A percentile compares a stretch with the other conserved stretches of the same genome.
Conservation (phyloP, 2,797 vertebrate species). For the Pseudopleuronectes americanus region DNA sequence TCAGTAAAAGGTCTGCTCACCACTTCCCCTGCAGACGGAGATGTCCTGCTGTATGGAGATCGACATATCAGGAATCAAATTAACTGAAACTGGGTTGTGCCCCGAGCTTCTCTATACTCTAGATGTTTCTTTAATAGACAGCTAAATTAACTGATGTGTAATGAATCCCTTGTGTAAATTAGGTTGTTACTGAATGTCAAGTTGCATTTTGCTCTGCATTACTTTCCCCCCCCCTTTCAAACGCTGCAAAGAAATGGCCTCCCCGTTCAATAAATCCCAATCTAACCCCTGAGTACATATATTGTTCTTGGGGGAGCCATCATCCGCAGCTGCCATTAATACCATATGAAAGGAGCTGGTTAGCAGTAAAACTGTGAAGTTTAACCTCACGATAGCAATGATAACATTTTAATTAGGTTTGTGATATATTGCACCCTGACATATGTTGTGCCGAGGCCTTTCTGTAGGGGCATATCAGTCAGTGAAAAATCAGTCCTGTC, state of each 20-base stretch:
- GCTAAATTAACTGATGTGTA: slow-evolving; percentile 10
- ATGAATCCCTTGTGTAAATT: slow-evolving; percentile 4
- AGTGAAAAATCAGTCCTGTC: slow-evolving; percentile 54
- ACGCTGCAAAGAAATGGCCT: slow-evolving; percentile 1
- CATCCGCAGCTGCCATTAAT: slow-evolving; percentile 36
- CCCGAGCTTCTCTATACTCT: slow-evolving; percentile 8
- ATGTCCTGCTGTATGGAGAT: slow-evolving; percentile 20
- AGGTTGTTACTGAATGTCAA: slow-evolving; percentile 7
- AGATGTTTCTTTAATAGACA: slow-evolving; percentile 19
- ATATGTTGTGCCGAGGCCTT: slow-evolving; percentile 41
- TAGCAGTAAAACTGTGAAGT: slow-evolving; percentile 44
- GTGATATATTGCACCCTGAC: slow-evolving; percentile 60
- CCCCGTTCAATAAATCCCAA: slow-evolving; percentile 1
- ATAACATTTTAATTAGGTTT: slow-evolving; percentile 59
- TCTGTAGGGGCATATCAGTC: slow-evolving; percentile 40
- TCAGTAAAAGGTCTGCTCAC: slow-evolving; percentile 20
- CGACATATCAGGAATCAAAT: slow-evolving; percentile 25
- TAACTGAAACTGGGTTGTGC: background rate
- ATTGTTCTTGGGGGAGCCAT: slow-evolving; percentile 43
- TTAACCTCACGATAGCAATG: slow-evolving; percentile 57
- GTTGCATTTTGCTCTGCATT: slow-evolving; percentile 2
- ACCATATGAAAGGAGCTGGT: slow-evolving; percentile 43
- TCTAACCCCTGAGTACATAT: slow-evolving; percentile 34
- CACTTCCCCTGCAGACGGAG: slow-evolving; percentile 29
- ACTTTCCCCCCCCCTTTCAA: background rate